Base-by-base conservation (phyloP, 1,140 invertebrate species). In the Zaprionus kolodkinae region DNA sequence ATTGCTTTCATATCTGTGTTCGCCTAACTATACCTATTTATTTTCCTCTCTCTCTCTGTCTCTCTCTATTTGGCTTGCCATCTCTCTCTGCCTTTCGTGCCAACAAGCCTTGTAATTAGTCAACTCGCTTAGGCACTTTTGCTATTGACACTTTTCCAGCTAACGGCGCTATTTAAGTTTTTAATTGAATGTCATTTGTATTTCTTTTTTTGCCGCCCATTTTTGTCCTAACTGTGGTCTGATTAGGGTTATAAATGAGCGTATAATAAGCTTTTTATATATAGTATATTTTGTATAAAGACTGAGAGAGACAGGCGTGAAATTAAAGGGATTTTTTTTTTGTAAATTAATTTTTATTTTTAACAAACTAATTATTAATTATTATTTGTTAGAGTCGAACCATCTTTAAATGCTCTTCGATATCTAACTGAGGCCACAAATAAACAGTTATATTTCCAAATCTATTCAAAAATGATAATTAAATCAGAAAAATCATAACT, bases 91-190 rank as follows among this genome's bases (percentile, higher is more conserved):
- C 60, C 30, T 50, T 50, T 72, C 21, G 30, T 52, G 38, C 48
- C 66, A 48, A 68, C 72, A 83, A 73, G 81, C 57, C 59, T 36
- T 72, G 63, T 81, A 85, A 85, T 85, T 85, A 85, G 81, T 85
- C 63, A 85, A 74, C 64, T 80, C 52, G 68, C 52, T 67, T 77
- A 74, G 78, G 57, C 75, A 69, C 67, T 86, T 78, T 85, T 75
- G 78, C 40, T 66, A 85, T 86, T 85, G 81, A 85, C 81, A 85
- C 82, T 81, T 81, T 74, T 63, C 59, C 65, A 62, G 80, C 62
- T 76, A 17, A 63, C 30, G 57, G 67, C 59, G 72, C 11, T 66
- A 66, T 70, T 78, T 63, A 73, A 73, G 64, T 78, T 71, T 75
- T 74, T 74, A 79, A 79, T 77, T 79, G 70, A 79, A 73, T 73